Conservation (phyloP, 2,113 vertebrate genomes). For the Seriola aureovittata region DNA sequence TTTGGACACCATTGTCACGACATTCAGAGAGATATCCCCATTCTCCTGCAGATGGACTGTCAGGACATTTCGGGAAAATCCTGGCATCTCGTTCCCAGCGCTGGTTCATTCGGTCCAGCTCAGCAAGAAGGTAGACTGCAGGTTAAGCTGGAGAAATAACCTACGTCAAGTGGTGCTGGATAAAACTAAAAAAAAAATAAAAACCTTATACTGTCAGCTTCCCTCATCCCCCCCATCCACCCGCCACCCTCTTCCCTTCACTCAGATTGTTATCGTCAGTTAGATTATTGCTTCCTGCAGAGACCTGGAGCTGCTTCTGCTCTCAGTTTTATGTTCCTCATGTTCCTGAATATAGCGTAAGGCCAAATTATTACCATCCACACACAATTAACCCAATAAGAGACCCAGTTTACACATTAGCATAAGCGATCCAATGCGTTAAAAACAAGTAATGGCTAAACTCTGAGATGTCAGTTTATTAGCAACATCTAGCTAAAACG, state of each 20-base stretch:
- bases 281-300: constrained; percentile 80
- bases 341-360: constrained; percentile 53
- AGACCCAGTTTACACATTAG: not conserved
- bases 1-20: constrained; percentile 42
- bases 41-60: constrained; percentile 33
- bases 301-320: constrained; percentile 67
- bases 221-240: constrained; percentile 27
- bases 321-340: constrained; percentile 57
- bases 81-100: not conserved
- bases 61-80: constrained; percentile 15
- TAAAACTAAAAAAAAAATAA: constrained; percentile 43
- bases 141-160: constrained; percentile 60
- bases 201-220: constrained; percentile 43
- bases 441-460: not conserved
- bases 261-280: constrained; percentile 73
- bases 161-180: constrained; percentile 37
- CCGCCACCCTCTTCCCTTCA: constrained; percentile 53
- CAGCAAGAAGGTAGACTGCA: constrained; percentile 32
- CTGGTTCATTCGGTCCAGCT: constrained; percentile 32
- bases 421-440: not conserved
- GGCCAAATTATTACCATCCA: constrained; percentile 36
- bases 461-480: not conserved
- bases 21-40: constrained; percentile 17
- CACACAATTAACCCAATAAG: constrained; percentile 19
- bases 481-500: not conserved